phyloP scores from a whole-genome alignment of 1,140 invertebrate genomes.

The Eubasilissa regina region DNA sequence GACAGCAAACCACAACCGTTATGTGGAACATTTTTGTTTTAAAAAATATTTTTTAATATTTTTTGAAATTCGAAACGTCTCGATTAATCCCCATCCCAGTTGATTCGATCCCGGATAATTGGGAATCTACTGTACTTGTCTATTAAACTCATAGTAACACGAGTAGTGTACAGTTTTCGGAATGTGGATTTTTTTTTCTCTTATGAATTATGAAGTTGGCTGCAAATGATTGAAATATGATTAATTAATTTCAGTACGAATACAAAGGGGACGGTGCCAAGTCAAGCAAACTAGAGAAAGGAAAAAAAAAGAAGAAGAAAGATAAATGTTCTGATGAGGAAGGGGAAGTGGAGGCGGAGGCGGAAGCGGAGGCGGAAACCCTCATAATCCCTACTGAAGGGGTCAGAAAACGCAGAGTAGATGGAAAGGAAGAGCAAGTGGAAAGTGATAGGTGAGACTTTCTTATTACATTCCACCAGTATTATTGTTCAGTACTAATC shows the following conservation, averaged over 20 bases:
- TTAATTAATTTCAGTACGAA: conserved; percentile 78
- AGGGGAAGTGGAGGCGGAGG: conserved; percentile 71
- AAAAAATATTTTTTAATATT: no score
- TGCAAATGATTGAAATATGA: neutral
- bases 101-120: no score
- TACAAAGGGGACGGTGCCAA: conserved; percentile 77
- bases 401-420: neutral
- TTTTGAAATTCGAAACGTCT: no score
- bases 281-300: conserved; percentile 69
- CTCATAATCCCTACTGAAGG: conserved; percentile 42
- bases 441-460: conserved; percentile 35
- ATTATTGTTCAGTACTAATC: no score
- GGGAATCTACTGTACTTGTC: no score
- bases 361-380: conserved; percentile 69
- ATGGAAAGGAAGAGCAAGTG: conserved; percentile 45
- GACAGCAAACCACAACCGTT: no score
- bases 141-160: no score
- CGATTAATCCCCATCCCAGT: no score
- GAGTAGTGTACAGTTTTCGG: neutral
- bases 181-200: no score
- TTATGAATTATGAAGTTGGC: no score
- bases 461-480: no score
- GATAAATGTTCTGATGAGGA: conserved; percentile 84
- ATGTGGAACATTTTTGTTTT: no score
- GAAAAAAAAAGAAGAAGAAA: conserved; percentile 85